Evolutionary conservation across 2,113 vertebrate genomes (phyloP).

Genomic region (Antechinus flavipes): DNA sequence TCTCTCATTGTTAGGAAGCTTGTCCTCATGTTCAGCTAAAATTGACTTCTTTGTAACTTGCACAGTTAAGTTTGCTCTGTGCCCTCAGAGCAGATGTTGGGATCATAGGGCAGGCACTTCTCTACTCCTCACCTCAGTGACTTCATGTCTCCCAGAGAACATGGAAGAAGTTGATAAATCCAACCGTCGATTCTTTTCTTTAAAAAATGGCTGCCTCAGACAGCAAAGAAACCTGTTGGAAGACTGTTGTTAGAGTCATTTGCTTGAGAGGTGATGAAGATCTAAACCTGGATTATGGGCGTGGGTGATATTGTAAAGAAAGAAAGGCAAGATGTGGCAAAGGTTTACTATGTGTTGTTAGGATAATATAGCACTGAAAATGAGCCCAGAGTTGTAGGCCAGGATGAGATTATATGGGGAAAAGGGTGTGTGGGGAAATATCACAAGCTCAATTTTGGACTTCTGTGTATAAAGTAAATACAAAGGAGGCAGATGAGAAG

Average conservation of each 20-base stretch:
- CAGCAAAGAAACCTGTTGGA: not conserved
- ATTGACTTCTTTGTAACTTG: not conserved
- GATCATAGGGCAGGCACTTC: not conserved
- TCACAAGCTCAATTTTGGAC: not conserved
- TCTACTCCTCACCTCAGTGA: not conserved
- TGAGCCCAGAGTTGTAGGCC: not conserved
- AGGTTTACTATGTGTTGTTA: not conserved
- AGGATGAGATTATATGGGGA: not conserved
- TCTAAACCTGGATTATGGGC: not conserved
- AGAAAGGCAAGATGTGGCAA: not conserved
- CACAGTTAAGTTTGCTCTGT: not conserved
- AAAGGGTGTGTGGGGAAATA: not conserved
- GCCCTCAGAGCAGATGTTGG: not conserved
- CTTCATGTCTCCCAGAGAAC: not conserved
- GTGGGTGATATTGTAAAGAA: not conserved
- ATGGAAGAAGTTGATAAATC: slow-evolving; percentile 9
- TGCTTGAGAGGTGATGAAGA: not conserved
- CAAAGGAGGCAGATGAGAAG: not conserved
- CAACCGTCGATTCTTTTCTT: slow-evolving; percentile 2
- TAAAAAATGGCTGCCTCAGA: not conserved
- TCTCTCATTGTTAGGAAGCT: not conserved
- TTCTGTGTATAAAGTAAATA: not conserved
- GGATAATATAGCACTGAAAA: not conserved
- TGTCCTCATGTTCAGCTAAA: not conserved
- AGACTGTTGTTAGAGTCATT: not conserved